These are phyloP conservation scores for Druon quercuslanigerum DNA, from an alignment of 1,140 invertebrate species.

Conservation along the genomic window DNA sequence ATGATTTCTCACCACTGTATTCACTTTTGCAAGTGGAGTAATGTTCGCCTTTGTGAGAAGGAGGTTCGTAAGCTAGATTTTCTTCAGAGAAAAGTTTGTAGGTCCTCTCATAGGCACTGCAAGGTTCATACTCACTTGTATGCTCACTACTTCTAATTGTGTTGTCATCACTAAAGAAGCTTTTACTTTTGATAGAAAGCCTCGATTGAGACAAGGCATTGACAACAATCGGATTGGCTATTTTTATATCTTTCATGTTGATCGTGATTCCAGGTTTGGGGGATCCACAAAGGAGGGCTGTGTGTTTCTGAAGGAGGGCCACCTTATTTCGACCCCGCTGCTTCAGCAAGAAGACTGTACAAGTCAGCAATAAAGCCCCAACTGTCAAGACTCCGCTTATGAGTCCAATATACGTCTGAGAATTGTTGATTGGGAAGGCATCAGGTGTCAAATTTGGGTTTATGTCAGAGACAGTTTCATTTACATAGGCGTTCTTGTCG, in stretches of 20 bases:
- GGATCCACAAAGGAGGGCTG: conserved; percentile 74
- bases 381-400: conserved; percentile 87
- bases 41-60: conserved; percentile 49
- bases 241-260: conserved; percentile 81
- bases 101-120: conserved; percentile 65
- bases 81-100: conserved; percentile 68
- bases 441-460: conserved; percentile 77
- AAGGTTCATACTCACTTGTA: conserved; percentile 61
- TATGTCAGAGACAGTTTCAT: conserved; percentile 66
- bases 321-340: conserved; percentile 83
- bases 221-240: conserved; percentile 78
- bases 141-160: conserved; percentile 54
- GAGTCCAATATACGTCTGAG: conserved; percentile 85
- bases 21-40: conserved; percentile 60
- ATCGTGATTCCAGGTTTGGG: conserved; percentile 78
- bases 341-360: conserved; percentile 83
- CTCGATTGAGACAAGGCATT: conserved; percentile 77
- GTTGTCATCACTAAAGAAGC: conserved; percentile 47
- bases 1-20: conserved; percentile 52
- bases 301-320: conserved; percentile 82
- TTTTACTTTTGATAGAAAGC: conserved; percentile 72
- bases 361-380: conserved; percentile 81
- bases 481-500: conserved; percentile 48
- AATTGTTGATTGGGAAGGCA: conserved; percentile 80
- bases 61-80: conserved; percentile 54